Conservation (phyloP, 2,797 vertebrate genomes). For the Rhabdophis nuchalis region DNA sequence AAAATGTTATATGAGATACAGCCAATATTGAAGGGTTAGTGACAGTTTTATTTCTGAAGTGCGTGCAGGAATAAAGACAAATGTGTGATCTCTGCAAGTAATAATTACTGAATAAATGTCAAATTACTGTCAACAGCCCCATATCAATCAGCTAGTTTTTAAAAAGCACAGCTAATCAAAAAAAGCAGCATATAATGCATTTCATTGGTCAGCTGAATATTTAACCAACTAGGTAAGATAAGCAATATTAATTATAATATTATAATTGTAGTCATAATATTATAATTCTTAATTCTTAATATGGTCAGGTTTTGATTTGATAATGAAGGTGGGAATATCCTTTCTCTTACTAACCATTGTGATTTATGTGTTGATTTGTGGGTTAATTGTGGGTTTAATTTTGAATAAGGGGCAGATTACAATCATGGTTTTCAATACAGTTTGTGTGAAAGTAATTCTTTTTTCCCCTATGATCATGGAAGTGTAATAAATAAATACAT, state of each 20-base stretch:
- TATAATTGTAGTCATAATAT: neutral
- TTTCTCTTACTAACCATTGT: neutral
- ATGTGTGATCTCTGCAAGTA: neutral
- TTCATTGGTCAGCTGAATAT: neutral
- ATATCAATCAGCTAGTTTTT: neutral
- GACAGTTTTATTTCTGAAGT: neutral
- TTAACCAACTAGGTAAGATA: neutral
- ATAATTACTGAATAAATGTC: neutral
- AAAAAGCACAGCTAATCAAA: neutral
- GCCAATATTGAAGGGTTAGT: neutral
- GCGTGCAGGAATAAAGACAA: neutral
- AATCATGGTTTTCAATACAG: neutral
- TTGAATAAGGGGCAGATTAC: neutral
- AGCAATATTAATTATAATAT: neutral
- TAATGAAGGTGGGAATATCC: neutral
- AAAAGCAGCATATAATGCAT: neutral
- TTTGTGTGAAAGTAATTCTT: neutral
- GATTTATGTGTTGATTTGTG: neutral
- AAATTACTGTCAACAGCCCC: neutral
- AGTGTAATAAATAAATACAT: neutral
- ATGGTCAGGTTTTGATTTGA: neutral
- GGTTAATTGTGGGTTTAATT: neutral
- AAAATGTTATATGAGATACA: neutral
- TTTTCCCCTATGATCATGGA: neutral
- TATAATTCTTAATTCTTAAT: neutral